Conservation (phyloP, 2,888 invertebrate species). For the Bibio marci region DNA sequence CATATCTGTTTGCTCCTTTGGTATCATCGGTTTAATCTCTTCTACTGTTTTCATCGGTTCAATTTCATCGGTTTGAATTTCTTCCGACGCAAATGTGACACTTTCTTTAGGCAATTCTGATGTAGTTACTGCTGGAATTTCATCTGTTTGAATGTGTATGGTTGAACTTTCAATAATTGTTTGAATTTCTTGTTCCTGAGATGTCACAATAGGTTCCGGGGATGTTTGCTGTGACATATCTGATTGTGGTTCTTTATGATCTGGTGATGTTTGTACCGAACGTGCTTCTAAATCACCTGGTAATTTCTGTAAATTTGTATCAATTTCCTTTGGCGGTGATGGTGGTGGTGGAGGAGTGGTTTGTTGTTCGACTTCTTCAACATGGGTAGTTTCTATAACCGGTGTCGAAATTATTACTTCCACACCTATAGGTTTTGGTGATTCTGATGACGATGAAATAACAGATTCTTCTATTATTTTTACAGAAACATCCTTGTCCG, state of each 20-base stretch:
- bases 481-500: constrained; percentile 40
- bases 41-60: constrained; percentile 17
- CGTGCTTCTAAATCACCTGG: constrained; percentile 30
- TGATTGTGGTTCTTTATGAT: constrained; percentile 13
- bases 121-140: constrained; percentile 24
- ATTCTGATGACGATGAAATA: constrained; percentile 36
- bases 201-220: constrained; percentile 11
- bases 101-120: background rate
- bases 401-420: constrained; percentile 31
- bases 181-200: constrained; percentile 22
- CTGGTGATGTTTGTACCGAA: constrained; percentile 32
- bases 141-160: constrained; percentile 26
- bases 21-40: constrained; percentile 11
- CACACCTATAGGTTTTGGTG: constrained; percentile 36
- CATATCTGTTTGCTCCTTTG: background rate
- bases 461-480: constrained; percentile 50
- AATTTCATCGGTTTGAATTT: constrained; percentile 31
- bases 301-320: background rate
- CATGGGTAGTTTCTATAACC: constrained; percentile 22
- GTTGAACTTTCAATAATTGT: constrained; percentile 15
- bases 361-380: constrained; percentile 34
- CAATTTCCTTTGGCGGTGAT: constrained; percentile 18
- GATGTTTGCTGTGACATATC: constrained; percentile 24
- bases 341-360: constrained; percentile 32
- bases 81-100: constrained; percentile 10